Evolutionary conservation across 2,888 invertebrate species (phyloP), one percentile per base, ranked within the genome.

Genomic region (Diarsia rubi): DNA sequence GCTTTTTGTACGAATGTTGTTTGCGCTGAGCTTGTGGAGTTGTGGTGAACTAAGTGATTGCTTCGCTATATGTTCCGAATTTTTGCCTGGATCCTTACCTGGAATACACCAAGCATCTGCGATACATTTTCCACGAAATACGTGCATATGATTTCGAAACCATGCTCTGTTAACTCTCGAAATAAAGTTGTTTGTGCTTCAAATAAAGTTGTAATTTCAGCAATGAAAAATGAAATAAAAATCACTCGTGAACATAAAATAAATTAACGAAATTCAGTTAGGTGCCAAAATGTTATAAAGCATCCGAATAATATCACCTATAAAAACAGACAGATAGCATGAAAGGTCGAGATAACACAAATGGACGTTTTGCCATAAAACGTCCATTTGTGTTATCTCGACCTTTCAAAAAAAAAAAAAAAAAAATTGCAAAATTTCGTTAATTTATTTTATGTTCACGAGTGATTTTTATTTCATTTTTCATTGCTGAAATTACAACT

Each of bases 1-100:
- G 75, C 62, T 79, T 86, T 85, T 82, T 81, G 70, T 68, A 73
- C 77, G 74, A 75, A 84, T 80, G 72, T 70, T 74, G 82, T 81
- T 86, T 82, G 79, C 72, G 78, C 79, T 84, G 62, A 82, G 81
- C 77, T 78, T 75, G 75, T 59, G 75, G 82, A 54, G 73, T 78
- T 75, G 75, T 59, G 75, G 80, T 59, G 73, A 80, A 81, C 82
- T 87, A 87, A 87, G 86, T 87, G 81, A 87, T 87, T 87, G 84
- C 85, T 84, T 80, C 63, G 73, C 77, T 79, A 70, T 78, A 78
- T 65, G 59, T 78, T 75, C 19, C 66, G 65, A 73, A 79, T 75
- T 84, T 52, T n/a, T 44, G 74, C 64, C 60, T 67, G 71, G 67
- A 77, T 81, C 69, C 52, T 78, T 64, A 65, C 68, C 68, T 75